These are phyloP conservation scores for Ophioderma brevispina DNA, from an alignment of 35 echinoderm and acorn worm genomes.

Conservation along the genomic window DNA sequence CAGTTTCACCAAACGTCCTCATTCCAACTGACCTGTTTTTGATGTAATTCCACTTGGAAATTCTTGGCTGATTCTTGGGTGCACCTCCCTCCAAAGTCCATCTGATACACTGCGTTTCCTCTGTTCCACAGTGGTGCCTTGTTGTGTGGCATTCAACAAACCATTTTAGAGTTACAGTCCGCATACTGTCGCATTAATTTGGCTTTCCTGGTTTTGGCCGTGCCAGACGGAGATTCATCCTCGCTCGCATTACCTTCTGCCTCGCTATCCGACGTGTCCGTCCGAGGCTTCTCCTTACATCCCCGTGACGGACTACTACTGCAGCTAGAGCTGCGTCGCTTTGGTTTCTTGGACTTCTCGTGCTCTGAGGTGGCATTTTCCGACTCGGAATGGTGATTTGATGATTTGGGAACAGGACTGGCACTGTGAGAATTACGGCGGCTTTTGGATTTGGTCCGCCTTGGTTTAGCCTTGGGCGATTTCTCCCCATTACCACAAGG, in stretches of 20 bases:
- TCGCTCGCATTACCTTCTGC: constrained; percentile 63
- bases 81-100: constrained; percentile 97
- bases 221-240: constrained; percentile 58
- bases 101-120: constrained; percentile 93
- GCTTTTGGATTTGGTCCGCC: constrained; percentile 45
- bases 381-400: constrained; percentile 19
- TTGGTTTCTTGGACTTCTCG: constrained; percentile 39
- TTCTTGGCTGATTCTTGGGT: constrained; percentile 99
- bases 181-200: constrained; percentile 93
- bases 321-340: constrained; percentile 73
- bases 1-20: too few species aligned
- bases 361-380: constrained; percentile 1
- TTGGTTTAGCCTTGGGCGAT: constrained; percentile 52
- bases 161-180: constrained; percentile 73
- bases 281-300: constrained; percentile 40
- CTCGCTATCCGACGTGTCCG: constrained; percentile 88
- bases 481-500: neutral
- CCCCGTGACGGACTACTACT: constrained; percentile 43
- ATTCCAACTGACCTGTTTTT: constrained; percentile 85
- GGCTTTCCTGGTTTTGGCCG: constrained; percentile 74
- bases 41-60: constrained; percentile 94
- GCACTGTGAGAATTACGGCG: constrained; percentile 46
- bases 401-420: neutral
- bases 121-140: constrained; percentile 99
- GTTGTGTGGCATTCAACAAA: constrained; percentile 97